A percentile compares a stretch with the other conserved stretches of the same genome.
Evolutionary conservation across 2,113 vertebrate genomes (phyloP).

Genomic region (Pycnonotus jocosus): DNA sequence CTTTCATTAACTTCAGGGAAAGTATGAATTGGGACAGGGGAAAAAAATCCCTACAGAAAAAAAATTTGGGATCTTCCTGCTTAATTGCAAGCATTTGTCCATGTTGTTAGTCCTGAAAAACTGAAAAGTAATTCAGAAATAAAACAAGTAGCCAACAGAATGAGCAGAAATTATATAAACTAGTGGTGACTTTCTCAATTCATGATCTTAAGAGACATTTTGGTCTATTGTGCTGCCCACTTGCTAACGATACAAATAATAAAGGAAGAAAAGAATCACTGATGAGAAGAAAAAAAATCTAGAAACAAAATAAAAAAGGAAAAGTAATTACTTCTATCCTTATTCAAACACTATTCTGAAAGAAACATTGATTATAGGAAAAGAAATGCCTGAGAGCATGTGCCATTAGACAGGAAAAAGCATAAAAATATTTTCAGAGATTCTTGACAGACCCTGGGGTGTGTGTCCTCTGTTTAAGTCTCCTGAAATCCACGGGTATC

Average conservation of each 20-base stretch:
- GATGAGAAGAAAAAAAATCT: neutral
- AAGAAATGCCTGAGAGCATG: neutral
- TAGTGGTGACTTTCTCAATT: neutral
- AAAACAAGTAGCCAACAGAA: neutral
- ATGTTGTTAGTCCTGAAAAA: neutral
- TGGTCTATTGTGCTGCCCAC: neutral
- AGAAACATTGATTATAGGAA: neutral
- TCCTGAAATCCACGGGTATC: neutral
- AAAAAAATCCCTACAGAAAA: neutral
- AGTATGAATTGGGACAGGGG: neutral
- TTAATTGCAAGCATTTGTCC: neutral
- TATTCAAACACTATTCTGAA: neutral
- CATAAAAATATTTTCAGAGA: neutral
- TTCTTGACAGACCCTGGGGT: neutral
- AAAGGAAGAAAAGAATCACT: neutral
- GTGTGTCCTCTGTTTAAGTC: neutral
- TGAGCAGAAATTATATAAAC: neutral
- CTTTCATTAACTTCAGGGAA: neutral
- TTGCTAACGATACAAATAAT: neutral
- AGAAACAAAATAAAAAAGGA: neutral
- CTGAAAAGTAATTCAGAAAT: neutral
- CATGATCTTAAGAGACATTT: neutral
- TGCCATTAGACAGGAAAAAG: neutral
- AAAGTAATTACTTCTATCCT: neutral
- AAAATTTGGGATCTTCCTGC: neutral